Conservation (phyloP, 2,888 invertebrate species). For the Icerya purchasi region DNA sequence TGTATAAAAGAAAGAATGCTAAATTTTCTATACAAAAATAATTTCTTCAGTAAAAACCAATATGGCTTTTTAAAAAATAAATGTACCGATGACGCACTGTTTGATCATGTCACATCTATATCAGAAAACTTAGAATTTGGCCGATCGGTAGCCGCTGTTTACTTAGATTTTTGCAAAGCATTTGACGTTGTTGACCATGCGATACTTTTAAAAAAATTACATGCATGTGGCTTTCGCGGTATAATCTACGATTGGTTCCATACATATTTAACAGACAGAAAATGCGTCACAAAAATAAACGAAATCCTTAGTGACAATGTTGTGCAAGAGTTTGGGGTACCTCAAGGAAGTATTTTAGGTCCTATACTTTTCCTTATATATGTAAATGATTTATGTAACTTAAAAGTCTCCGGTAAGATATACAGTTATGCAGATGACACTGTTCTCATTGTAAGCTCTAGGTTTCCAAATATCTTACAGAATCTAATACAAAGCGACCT, state of each 20-base stretch:
- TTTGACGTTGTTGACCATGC: neutral
- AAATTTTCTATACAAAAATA: neutral
- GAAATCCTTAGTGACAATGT: neutral
- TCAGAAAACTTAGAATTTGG: neutral
- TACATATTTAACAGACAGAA: neutral
- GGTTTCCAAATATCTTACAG: neutral
- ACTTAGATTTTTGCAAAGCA: neutral
- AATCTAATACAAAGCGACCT: neutral
- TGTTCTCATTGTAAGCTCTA: neutral
- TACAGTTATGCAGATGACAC: neutral
- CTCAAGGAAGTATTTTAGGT: neutral
- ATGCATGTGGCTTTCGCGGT: neutral
- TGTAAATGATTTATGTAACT: neutral
- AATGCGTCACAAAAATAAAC: neutral
- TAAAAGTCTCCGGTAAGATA: neutral
- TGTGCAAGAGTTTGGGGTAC: neutral
- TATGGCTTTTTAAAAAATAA: neutral
- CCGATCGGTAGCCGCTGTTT: too few species aligned
- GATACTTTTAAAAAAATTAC: neutral
- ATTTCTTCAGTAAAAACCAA: neutral
- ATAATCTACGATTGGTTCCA: neutral
- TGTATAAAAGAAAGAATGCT: neutral
- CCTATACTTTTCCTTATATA: neutral
- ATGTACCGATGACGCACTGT: neutral
- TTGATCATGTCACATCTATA: neutral